Base-by-base conservation (phyloP, 2,888 invertebrate genomes). In the Scaptomyza parva region DNA sequence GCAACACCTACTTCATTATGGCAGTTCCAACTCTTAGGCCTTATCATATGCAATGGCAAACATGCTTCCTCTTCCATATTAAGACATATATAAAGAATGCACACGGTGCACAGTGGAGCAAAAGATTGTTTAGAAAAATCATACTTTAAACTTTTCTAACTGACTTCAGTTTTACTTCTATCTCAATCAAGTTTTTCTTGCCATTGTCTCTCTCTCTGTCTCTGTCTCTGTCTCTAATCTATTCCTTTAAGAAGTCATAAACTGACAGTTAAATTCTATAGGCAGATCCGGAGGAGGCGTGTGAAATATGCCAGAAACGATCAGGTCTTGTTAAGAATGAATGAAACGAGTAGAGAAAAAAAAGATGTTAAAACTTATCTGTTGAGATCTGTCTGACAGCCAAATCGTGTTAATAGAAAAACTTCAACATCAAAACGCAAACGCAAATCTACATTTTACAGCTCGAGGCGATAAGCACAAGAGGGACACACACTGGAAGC, bases 1-100 rank as follows among this genome's bases (percentile, higher is more conserved):
- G 66, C 80, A 86, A 79, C 81, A 79, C 80, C 86, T 81, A 73
- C 83, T 83, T 86, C 80, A 81, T 81, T 81, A 76, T 62, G 58
- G 62, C 64, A 62, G 64, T 61, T 39, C 43, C 14, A 14, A 53
- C 74, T 35, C 35, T 77, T 73, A 66, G 71, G 72, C 75, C 43
- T 41, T 60, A 64, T 61, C 60, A 74, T 76, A 41, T 47, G n/a
- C n/a, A n/a, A n/a, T n/a, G 59, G 54, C 69, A 73, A 44, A 47
- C 61, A 77, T 60, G 54, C 43, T 54, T 51, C 8, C 52, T 37
- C 43, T n/a, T n/a, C n/a, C 55, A 47, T 37, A 76, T 68, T 76
- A 71, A 64, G 67, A 64, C 54, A 64, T 57, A 40, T 54, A 33
- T 41, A 50, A 41, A 39, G 7, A 12, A 12, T 40, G 41, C 35